Evolutionary conservation across 2,888 invertebrate genomes (phyloP), one percentile per base, ranked within the genome.

Genomic region (Rhodophaea formosa): DNA sequence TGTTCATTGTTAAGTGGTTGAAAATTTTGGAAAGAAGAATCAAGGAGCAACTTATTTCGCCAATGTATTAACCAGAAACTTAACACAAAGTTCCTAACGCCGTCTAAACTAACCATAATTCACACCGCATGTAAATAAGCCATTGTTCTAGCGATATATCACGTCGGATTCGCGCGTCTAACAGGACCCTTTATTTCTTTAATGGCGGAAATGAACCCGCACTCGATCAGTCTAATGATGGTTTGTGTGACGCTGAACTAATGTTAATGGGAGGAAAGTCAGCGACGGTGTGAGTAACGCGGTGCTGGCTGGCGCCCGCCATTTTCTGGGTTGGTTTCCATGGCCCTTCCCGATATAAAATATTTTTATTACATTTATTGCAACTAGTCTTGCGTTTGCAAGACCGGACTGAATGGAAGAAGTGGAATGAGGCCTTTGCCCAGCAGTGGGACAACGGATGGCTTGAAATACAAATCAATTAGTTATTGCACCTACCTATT

Each of bases 81-180:
- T n/a, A n/a, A n/a, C n/a, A n/a, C n/a, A n/a, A n/a, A 51, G 8
- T 16, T 35, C 3, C 51, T 51, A 17, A 14, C 1, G n/a, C 16
- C 16, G 17, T 51, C 17, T 51, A 17, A 51, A 51, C 35, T 1
- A 10, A 51, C 59, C 64, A 68, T 68, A 66, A 68, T 65, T 66
- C 67, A 65, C 66, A 63, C 59, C 52, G 47, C 17, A 57, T 65
- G 63, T 59, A 61, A 66, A 67, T 64, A 61, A 58, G 53, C 62
- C 56, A 68, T 68, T 65, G 66, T 67, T 66, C 61, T 53, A n/a
- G 47, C 44, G 57, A 61, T 63, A 58, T 59, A 64, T 61, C 62
- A 53, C 61, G 30, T 49, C 43, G 58, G 54, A 58, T 66, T 56
- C 47, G 23, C 39, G 14, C 43, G 42, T 56, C 16, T 56, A 56